Percentiles rank a stretch among this genome's conserved stretches.
Evolutionary conservation across 2,113 vertebrate genomes (phyloP).

Genomic region (Prinia subflava): DNA sequence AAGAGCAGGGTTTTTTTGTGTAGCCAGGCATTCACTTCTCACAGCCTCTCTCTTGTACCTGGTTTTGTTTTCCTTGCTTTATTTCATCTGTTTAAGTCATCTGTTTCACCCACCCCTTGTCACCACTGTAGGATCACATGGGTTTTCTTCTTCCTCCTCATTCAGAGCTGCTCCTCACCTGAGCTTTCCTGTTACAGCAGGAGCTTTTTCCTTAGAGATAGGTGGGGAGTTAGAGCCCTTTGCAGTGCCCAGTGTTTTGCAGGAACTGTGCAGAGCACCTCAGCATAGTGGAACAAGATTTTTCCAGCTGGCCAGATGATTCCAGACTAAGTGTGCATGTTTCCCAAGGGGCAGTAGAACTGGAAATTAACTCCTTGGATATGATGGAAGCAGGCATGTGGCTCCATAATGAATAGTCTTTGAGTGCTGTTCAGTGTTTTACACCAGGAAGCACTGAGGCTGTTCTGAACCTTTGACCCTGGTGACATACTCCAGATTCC

Average conservation of each 20-base stretch:
- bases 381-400: not conserved
- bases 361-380: not conserved
- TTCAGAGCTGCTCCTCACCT: not conserved
- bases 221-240: not conserved
- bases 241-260: not conserved
- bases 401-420: not conserved
- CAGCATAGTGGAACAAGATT: not conserved
- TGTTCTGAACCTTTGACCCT: conserved; percentile 17
- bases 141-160: not conserved
- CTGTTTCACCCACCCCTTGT: not conserved
- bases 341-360: not conserved
- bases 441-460: not conserved
- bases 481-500: not conserved
- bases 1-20: not conserved
- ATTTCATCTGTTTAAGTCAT: not conserved
- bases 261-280: not conserved
- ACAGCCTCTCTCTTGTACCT: not conserved
- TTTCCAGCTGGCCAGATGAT: not conserved
- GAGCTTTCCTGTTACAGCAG: not conserved
- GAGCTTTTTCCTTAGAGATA: not conserved
- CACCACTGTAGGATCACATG: not conserved
- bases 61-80: not conserved
- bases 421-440: not conserved
- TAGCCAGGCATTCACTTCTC: not conserved
- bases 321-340: not conserved